Base-by-base conservation (phyloP, 2,888 invertebrate genomes). In the Microchrysa polita region DNA sequence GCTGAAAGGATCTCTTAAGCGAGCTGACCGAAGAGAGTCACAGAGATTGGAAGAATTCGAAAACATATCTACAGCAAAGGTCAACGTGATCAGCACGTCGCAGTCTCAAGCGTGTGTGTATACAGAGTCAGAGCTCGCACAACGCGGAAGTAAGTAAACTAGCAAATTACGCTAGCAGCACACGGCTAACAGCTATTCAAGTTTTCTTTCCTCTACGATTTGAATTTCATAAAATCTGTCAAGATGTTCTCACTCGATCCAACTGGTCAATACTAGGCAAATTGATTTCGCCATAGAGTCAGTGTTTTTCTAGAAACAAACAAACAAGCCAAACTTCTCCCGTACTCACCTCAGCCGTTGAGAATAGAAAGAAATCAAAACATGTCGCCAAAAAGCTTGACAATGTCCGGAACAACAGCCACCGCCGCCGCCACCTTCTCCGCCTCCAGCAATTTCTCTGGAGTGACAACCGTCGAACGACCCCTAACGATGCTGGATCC, bases 221-320 rank as follows among this genome's bases (percentile, higher is more conserved):
- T 14, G 60, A 20, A 18, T 5, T 20, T 5, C 22, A 59, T 22
- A 20, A 5, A 22, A 2, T 59, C 14, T 7, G 20, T 34, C 52
- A 76, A 76, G 82, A 83, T 84, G 79, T 76, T 77, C 74, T 79
- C 81, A 77, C 80, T 84, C 80, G 84, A 84, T 80, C 84, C 84
- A 76, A 84, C 84, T 78, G 84, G 84, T 76, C 84, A 84, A 77
- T 84, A 84, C 77, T 84, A 72, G 72, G 67, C 18, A 34, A 34
- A 5, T 7, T 34, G 27, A 34, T 34, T 34, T 34, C n/a, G n/a
- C n/a, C n/a, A n/a, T n/a, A n/a, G n/a, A n/a, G n/a, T n/a, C n/a
- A n/a, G n/a, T n/a, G n/a, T n/a, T n/a, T n/a, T n/a, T n/a, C n/a
- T n/a, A n/a, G n/a, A n/a, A n/a, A n/a, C n/a, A n/a, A n/a, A n/a